Base-by-base conservation (phyloP, 2,113 vertebrate species). In the Isurus oxyrinchus region DNA sequence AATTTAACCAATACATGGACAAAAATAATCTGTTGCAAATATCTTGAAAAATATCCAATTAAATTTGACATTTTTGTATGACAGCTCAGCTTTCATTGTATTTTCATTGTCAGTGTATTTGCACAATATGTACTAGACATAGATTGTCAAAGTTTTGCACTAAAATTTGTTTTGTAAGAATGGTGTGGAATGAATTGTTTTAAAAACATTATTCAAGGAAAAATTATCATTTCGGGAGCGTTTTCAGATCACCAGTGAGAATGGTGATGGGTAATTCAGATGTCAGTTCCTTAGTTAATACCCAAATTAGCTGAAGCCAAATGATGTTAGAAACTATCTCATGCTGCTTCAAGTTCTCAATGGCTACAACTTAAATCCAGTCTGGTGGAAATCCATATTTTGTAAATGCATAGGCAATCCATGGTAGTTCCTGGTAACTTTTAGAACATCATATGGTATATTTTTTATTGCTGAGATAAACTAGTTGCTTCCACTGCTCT, bases 11-110 rank as follows among this genome's bases (percentile, higher is more conserved):
- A 49, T 25, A 95, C 35, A 31, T 25, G 40, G 44, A 31, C 40
- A 27, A 27, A 95, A 95, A 69, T 69, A 40, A 72, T 55, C 8
- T 95, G 57, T 63, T 94, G 94, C 55, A 95, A 76, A 95, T 95
- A 72, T 53, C 25, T 95, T 53, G 59, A 63, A 95, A 16, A 27
- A 72, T 35, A 72, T 35, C 66, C 66, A 95, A 76, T 72, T 53
- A 49, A 95, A 25, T 95, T 67, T 67, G 94, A 49, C 27, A 2
- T 72, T 95, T 69, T 95, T 49, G 35, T 49, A 63, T 19, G 25
- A 11, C 44, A 95, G 13, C 66, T 53, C 53, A 16, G 53, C 63
- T 55, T 72, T 95, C 27, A 69, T 95, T 69, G 14, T 49, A 49
- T 49, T 49, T 49, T 25, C 40, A 31, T 7, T 95, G 66, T 27